Evolutionary conservation across 2,797 vertebrate genomes (phyloP), one percentile per base, ranked within the genome.

Genomic region (Acanthornis magna): DNA sequence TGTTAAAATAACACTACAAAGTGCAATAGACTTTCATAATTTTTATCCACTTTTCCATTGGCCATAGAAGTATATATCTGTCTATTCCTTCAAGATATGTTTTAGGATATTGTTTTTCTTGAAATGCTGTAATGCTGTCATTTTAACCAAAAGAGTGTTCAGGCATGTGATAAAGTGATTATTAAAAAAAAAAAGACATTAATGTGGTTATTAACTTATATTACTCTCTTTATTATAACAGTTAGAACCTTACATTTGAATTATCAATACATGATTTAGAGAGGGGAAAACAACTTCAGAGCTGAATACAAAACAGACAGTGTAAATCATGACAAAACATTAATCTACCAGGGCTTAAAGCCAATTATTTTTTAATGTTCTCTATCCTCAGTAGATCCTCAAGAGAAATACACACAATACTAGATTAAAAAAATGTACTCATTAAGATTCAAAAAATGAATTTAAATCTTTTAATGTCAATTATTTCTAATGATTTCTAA

Each of bases 321-420:
- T 26, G n/a, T 93, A 96, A 97, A 96, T 96, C 76, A 77, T 48
- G 71, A 77, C 85, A 96, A 96, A 97, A 88, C 57, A 84, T 94
- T 96, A 96, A 97, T 97, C 83, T 97, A 96, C 88, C 36, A 84
- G 93, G 34, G 77, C 96, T 97, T 97, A 96, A 98, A 97, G 85
- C 58, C 89, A 97, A 97, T 97, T 97, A 96, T 95, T 76, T 95
- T 97, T 97, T 96, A 97, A 96, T 96, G 81, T 60, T 71, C 13
- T 96, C 80, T 88, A 78, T 96, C 75, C 81, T 96, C 88, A 79
- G 80, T 60, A 83, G 94, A 82, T 83, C 79, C 84, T 97, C 95
- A 94, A 80, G 95, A 97, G 91, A 88, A 95, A 32, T 88, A 77
- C 47, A 90, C 80, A 91, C 88, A 96, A 83, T 91, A 78, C 66